Evolutionary conservation across 2,113 vertebrate species (phyloP), one percentile per base, ranked within the genome.

Genomic region (Cathartes aura): DNA sequence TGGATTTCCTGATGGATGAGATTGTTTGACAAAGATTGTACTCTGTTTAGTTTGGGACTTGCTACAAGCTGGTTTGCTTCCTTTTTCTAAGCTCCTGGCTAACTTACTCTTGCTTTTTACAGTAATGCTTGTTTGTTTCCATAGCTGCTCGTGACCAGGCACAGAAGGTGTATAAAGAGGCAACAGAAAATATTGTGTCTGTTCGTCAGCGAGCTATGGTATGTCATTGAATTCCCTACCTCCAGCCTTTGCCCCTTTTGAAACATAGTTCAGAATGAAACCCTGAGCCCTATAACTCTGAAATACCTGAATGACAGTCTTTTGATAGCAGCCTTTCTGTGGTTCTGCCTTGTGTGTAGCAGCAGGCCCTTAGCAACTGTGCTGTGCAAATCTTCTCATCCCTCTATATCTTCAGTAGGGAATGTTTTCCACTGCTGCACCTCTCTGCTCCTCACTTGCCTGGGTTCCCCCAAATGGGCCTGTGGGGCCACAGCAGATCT

Each of bases 201-300:
- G 98, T 99, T 75, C 99, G 99, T 30, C 98, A 99, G 96, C 99
- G 99, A 94, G 98, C 98, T 12, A 87, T 90, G 38, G 99, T 99
- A 97, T 76, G 99, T 98, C 48, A n/a, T 0, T 26, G 53, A 80
- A 68, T 90, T 63, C 22, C 18, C 38, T 60, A 4, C 62, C 74
- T 78, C 48, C 53, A 52, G 43, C 29, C 18, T 38, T 11, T 90
- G 40, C 63, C 71, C 29, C 20, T 66, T 53, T 34, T 78, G 38
- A 21, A 40, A 16, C 40, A 8, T 5, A 50, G 38, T 15, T 86
- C 29, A 48, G 58, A 60, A 36, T 40, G 40, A 82, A 78, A 10
- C 81, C 42, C 43, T 75, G 55, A 74, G 60, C 59, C 62, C 63
- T 53, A 1, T 36, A 43, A n/a, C 42, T 71, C 63, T n/a, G 74